phyloP scores from a whole-genome alignment of 2,888 invertebrate species.

The Acrobeloides nanus region DNA sequence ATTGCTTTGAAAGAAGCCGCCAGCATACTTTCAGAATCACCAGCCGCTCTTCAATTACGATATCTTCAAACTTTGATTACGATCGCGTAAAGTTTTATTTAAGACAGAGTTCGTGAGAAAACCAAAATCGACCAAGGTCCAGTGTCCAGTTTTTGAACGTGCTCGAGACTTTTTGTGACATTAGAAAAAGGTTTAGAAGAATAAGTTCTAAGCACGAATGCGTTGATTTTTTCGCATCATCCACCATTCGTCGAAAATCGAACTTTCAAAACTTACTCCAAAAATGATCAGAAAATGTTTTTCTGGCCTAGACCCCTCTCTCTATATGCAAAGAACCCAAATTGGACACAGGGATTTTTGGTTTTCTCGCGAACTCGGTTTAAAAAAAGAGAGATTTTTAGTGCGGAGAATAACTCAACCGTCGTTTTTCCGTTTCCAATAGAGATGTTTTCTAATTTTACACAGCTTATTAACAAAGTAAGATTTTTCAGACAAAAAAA shows the following conservation, averaged over 20 bases:
- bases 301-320: too few relatives aligned
- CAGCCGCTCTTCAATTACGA: conserved; percentile 67
- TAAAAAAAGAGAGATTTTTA: conserved; percentile 62
- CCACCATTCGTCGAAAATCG: too few relatives aligned
- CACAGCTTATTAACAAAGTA: too few relatives aligned
- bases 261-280: too few relatives aligned
- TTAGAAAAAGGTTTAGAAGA: not conserved
- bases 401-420: conserved; percentile 95
- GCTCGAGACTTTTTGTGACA: not conserved
- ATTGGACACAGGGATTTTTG: too few relatives aligned
- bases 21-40: conserved; percentile 72
- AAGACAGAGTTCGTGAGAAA: too few relatives aligned
- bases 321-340: too few relatives aligned
- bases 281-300: too few relatives aligned
- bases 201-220: not conserved
- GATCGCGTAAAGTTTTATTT: conserved; percentile 56
- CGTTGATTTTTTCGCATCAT: not conserved
- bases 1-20: conserved; percentile 76
- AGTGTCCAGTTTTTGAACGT: not conserved
- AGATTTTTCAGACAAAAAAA: too few relatives aligned
- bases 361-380: too few relatives aligned
- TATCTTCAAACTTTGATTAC: conserved; percentile 72
- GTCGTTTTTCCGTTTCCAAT: conserved; percentile 90
- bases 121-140: not conserved
- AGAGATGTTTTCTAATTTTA: conserved; percentile 65